Evolutionary conservation across 1,140 invertebrate genomes (phyloP).

Genomic region (Drosophila pectinifera): DNA sequence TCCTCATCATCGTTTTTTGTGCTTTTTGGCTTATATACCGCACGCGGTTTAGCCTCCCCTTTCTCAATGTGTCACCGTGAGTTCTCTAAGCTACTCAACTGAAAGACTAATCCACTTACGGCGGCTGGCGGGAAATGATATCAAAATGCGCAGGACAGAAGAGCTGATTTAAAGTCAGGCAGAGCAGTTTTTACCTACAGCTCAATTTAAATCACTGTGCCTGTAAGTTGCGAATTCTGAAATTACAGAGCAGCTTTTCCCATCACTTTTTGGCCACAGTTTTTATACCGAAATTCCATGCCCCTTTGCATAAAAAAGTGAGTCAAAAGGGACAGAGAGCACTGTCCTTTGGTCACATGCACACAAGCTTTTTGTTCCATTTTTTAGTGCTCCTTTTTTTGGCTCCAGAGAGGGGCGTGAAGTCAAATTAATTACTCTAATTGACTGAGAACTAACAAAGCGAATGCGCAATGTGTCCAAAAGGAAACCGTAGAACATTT

Average conservation of each 20-base stretch:
- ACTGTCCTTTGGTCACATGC: conserved; percentile 7
- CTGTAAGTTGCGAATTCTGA: background rate
- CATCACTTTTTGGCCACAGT: conserved; percentile 13
- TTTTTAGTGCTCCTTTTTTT: conserved; percentile 7
- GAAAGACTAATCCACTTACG: conserved; percentile 67
- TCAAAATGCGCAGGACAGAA: background rate
- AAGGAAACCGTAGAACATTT: conserved; percentile 9
- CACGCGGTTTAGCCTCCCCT: conserved; percentile 3
- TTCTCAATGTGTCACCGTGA: conserved; percentile 15
- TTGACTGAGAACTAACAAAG: conserved; percentile 65
- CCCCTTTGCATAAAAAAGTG: background rate
- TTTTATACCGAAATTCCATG: conserved; percentile 3
- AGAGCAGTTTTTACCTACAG: conserved; percentile 1
- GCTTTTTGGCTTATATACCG: conserved; percentile 15
- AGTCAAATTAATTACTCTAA: conserved; percentile 70
- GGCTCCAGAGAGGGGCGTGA: conserved; percentile 37
- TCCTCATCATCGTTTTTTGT: conserved; percentile 3
- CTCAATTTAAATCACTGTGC: conserved; percentile 2
- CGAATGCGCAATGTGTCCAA: conserved; percentile 27
- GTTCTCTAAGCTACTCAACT: conserved; percentile 47
- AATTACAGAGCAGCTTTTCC: conserved; percentile 17
- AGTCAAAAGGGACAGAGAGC: background rate
- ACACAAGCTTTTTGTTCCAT: conserved; percentile 9
- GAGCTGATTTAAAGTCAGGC: conserved; percentile 4
- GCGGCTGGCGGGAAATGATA: conserved; percentile 15